Conservation (phyloP, 2,797 vertebrate genomes). For the Silurus lanzhouensis region DNA sequence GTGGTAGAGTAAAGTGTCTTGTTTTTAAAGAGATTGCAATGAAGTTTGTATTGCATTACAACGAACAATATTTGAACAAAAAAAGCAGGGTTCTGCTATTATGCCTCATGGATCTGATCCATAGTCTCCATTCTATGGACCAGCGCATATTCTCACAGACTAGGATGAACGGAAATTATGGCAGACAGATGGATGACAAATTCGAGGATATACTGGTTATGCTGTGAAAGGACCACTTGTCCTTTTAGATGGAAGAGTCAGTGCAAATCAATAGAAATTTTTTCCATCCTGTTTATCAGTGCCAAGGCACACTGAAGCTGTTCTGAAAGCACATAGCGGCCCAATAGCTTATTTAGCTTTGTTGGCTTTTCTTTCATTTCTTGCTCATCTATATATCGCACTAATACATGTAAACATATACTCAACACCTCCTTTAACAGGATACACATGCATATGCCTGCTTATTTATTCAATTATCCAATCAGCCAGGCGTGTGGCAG, state of each 20-base stretch:
- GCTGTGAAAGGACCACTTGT: background rate
- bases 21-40: background rate
- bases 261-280: background rate
- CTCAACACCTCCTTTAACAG: background rate
- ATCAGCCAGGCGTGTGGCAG: background rate
- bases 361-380: background rate
- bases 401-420: background rate
- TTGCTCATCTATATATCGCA: background rate
- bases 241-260: background rate
- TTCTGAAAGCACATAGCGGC: background rate
- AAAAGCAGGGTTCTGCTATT: background rate
- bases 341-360: background rate
- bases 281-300: background rate
- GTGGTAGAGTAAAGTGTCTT: background rate
- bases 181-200: no score
- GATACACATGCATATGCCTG: background rate
- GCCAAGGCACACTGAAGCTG: background rate
- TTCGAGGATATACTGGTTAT: background rate
- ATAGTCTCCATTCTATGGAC: no score
- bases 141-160: background rate
- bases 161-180: background rate
- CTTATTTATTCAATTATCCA: background rate
- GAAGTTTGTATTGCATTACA: conserved; percentile 2
- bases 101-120: background rate
- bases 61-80: background rate